Evolutionary conservation across 2,113 vertebrate genomes (phyloP).

Genomic region (Heptranchias perlo): DNA sequence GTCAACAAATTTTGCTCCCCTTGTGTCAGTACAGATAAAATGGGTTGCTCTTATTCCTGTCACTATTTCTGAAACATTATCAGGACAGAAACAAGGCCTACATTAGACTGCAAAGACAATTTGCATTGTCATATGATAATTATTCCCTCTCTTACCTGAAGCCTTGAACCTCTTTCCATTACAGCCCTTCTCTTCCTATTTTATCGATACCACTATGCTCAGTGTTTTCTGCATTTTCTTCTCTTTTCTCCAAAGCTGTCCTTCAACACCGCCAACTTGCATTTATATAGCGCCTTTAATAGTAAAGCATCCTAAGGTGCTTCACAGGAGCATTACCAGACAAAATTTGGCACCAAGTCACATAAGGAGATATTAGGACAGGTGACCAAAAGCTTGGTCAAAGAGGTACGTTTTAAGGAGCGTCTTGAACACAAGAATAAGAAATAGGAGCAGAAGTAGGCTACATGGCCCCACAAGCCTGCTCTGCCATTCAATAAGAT

Average conservation of each 20-base stretch:
- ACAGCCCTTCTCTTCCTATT: neutral
- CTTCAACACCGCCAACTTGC: neutral
- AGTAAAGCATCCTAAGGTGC: neutral
- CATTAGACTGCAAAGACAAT: neutral
- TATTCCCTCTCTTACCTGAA: neutral
- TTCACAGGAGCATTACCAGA: neutral
- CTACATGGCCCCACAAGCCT: too few species aligned
- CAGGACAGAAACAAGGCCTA: neutral
- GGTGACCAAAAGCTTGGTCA: neutral
- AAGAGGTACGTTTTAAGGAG: neutral
- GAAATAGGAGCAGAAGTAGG: too few species aligned
- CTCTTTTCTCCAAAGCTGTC: neutral
- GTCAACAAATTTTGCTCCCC: neutral
- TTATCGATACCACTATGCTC: neutral
- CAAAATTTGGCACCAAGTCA: neutral
- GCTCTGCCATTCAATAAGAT: too few species aligned
- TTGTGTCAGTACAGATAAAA: neutral
- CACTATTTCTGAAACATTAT: neutral
- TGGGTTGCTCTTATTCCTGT: neutral
- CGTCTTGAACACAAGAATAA: too few species aligned
- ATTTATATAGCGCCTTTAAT: neutral
- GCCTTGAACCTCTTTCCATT: neutral
- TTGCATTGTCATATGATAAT: neutral
- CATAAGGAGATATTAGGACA: neutral
- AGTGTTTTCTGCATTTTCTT: neutral